Evolutionary conservation across 2,113 vertebrate species (phyloP), one percentile per base, ranked within the genome.

Genomic region (Apteryx owenii): DNA sequence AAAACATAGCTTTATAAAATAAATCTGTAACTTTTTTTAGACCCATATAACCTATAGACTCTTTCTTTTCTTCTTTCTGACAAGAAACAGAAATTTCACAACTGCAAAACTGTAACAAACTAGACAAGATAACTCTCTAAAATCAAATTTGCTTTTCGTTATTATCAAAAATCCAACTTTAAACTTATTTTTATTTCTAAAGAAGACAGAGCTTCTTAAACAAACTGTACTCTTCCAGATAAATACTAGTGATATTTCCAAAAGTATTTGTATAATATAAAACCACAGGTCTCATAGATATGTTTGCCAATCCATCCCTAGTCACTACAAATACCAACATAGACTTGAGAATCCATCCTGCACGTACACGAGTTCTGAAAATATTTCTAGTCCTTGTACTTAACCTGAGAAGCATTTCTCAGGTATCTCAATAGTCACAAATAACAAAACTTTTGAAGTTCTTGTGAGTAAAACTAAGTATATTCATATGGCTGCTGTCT

Each of bases 1-100:
- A 85, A 96, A 96, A 84, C 3, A 84, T 82, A 91, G 5, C 21
- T 42, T 92, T 8, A 4, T 25, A 91, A 95, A 91, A 91, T 66
- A 92, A 61, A 78, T 44, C 36, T 54, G 7, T 62, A 38, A 36
- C 2, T 19, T 56, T 73, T 93, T 90, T 78, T 58, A 66, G 54
- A 70, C 20, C 25, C 92, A 40, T 51, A 46, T 85, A 54, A 89
- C 82, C 81, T 69, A 64, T n/a, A 77, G 48, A 46, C 31, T 22
- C 3, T 44, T 61, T 75, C 64, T 68, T 77, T 81, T 65, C 64
- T 71, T 77, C 31, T 51, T 75, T 40, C 69, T 89, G 10, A 81
- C 75, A 80, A 89, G 46, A 81, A 88, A 88, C 50, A 88, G 48
- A 86, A 60, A 81, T 54, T 83, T 91, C 75, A 84, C 23, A 90